phyloP scores from a whole-genome alignment of 2,797 vertebrate species.

The Pseudopleuronectes americanus region DNA sequence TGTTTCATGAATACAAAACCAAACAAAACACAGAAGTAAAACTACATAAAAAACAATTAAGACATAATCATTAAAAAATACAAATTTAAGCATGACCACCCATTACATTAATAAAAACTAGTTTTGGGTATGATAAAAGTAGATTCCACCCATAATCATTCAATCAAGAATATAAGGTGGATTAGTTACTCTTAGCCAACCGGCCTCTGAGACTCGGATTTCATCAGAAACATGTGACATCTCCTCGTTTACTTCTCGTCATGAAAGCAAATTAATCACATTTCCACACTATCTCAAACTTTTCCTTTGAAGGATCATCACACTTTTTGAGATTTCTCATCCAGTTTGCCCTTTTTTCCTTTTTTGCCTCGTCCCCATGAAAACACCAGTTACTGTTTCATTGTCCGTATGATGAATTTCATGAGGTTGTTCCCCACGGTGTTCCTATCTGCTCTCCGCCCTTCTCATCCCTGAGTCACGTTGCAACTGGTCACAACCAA shows the following conservation, averaged over 20 bases:
- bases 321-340: neutral
- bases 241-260: neutral
- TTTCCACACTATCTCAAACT: neutral
- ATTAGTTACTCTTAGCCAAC: neutral
- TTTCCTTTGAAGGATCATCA: neutral
- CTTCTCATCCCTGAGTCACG: conserved; percentile 58
- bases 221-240: neutral
- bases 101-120: too few species aligned
- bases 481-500: conserved; percentile 66
- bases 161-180: too few species aligned
- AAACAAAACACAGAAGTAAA: too few species aligned
- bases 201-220: neutral
- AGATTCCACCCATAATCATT: too few species aligned
- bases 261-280: neutral
- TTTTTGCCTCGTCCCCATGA: neutral
- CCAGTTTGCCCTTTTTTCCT: neutral
- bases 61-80: too few species aligned
- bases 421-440: conserved; percentile 14
- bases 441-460: conserved; percentile 52
- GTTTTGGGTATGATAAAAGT: too few species aligned
- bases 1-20: too few species aligned
- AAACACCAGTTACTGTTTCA: conserved; percentile 40
- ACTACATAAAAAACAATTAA: too few species aligned
- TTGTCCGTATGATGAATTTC: conserved; percentile 36
- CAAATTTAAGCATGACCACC: too few species aligned